phyloP scores from a whole-genome alignment of 2,888 invertebrate genomes.

The Sericinus montela region DNA sequence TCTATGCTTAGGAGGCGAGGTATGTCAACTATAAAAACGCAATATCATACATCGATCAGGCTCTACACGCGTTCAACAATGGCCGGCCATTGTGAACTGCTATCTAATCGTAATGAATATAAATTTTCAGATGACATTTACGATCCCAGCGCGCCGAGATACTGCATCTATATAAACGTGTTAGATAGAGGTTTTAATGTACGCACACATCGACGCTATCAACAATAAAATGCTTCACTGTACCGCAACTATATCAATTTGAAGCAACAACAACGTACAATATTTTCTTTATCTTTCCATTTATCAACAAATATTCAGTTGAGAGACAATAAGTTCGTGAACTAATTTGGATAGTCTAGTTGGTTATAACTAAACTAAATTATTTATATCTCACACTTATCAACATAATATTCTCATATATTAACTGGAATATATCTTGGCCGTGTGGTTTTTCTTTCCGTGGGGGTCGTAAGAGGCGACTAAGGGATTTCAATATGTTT shows the following conservation, averaged over 20 bases:
- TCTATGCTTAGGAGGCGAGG: conserved; percentile 36
- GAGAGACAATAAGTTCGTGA: conserved; percentile 18
- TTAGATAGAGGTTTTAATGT: conserved; percentile 60
- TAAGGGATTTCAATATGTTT: too few relatives aligned
- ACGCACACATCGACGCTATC: conserved; percentile 44
- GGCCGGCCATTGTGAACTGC: conserved; percentile 63
- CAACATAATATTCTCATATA: too few relatives aligned
- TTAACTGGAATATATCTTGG: too few relatives aligned
- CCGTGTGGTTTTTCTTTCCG: too few relatives aligned
- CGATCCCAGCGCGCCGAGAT: conserved; percentile 71
- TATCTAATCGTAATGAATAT: conserved; percentile 79
- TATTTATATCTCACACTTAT: too few relatives aligned
- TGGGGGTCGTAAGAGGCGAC: too few relatives aligned
- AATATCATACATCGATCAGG: conserved; percentile 74
- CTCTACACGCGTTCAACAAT: conserved; percentile 63
- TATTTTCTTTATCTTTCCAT: conserved; percentile 51
- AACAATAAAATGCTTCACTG: conserved; percentile 22
- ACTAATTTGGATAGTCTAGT: too few relatives aligned
- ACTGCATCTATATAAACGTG: conserved; percentile 66
- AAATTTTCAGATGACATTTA: conserved; percentile 79
- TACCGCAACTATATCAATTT: conserved; percentile 53
- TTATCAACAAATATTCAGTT: conserved; percentile 51
- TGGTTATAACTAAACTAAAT: too few relatives aligned
- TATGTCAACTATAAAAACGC: conserved; percentile 61
- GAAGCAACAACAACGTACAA: conserved; percentile 54